phyloP scores from a whole-genome alignment of 2,797 vertebrate genomes.

The Paguma larvata region DNA sequence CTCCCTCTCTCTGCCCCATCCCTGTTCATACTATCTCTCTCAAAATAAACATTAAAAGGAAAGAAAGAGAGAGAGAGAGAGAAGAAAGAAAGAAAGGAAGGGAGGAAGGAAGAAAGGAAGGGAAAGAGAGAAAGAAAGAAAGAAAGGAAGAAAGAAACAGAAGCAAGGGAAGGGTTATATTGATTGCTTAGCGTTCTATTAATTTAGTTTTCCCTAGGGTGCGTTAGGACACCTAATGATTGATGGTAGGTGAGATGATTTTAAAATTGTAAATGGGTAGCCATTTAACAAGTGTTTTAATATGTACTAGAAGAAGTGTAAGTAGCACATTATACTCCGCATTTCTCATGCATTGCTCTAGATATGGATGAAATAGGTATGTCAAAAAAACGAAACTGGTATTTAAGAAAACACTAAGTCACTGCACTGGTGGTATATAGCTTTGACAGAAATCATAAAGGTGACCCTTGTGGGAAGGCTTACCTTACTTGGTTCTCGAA shows the following conservation, averaged over 20 bases:
- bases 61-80: no score
- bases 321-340: background rate
- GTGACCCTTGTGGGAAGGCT: background rate
- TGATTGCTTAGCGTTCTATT: background rate
- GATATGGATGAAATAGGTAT: background rate
- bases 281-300: background rate
- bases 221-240: background rate
- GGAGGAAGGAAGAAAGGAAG: no score
- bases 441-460: background rate
- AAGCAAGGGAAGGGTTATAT: background rate
- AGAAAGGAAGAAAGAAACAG: no score
- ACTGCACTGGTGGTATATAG: background rate
- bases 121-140: no score
- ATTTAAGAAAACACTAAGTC: background rate
- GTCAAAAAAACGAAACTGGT: background rate
- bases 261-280: background rate
- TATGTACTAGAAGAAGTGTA: background rate
- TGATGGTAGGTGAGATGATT: background rate
- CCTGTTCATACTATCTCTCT: no score
- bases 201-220: background rate
- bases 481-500: background rate
- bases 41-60: no score
- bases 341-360: background rate
- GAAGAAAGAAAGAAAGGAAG: no score
- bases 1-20: no score